Evolutionary conservation across 2,888 invertebrate genomes (phyloP), one percentile per base, ranked within the genome.

Genomic region (Pteria penguin): DNA sequence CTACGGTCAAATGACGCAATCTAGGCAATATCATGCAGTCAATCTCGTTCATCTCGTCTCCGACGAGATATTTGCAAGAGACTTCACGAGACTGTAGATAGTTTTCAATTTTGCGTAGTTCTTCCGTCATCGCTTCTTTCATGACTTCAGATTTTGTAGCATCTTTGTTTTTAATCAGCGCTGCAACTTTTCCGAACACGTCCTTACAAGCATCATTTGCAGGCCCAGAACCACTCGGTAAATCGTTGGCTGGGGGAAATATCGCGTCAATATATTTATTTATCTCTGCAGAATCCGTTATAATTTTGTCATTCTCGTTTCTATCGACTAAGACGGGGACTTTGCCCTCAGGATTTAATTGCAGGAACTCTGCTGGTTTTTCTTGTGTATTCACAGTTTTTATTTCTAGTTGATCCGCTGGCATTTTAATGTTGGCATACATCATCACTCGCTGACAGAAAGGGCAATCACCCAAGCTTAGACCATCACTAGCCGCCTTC

Each of bases 1-100:
- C 85, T 2, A 87, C 84, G 54, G 75, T 63, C 0, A 87, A 77
- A 68, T 87, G 87, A 5, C 81, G 77, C 8, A 86, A 57, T 57
- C 85, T 83, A 0, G 84, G 86, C 45, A 87, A 61, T 11, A 86
- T 61, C 66, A 83, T 79, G 57, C 87, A 86, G 60, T 87, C 87
- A 1, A 86, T 22, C 5, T 85, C 86, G 55, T 75, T 66, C 26
- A 86, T n/a, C 2, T 61, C 60, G 24, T 82, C 79, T 27, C 81
- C 66, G 0, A 83, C 18, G n/a, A 86, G 67, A 67, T 62, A 86
- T 24, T 60, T 67, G 8, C 78, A 75, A 2, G 67, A 33, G 29
- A 63, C 52, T 1, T 69, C 63, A 8, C 29, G 18, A 32, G 31
- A 58, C n/a, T 72, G 54, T 18, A 87, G 61, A 65, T 78, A 87